Evolutionary conservation across 2,797 vertebrate species (phyloP).

Genomic region (Syncerus caffer): DNA sequence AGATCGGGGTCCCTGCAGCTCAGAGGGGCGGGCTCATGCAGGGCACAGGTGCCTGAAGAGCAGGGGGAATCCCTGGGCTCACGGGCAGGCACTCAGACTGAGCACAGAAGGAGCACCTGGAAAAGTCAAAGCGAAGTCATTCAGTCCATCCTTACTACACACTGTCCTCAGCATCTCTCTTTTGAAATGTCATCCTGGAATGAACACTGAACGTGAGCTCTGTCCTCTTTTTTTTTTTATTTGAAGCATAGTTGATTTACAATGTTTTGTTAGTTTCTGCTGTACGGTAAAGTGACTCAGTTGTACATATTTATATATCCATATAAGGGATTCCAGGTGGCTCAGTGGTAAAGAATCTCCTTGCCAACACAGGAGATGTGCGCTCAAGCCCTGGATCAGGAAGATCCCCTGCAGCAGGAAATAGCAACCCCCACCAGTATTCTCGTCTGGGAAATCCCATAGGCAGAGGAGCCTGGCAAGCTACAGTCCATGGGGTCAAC

Average conservation of each 20-base stretch:
- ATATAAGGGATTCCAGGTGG: background rate
- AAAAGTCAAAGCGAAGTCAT: background rate
- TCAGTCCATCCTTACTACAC: background rate
- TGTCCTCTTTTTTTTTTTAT: background rate
- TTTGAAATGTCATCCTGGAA: background rate
- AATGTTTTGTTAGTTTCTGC: background rate
- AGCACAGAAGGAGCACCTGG: no score
- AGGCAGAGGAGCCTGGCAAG: background rate
- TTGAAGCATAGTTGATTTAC: background rate
- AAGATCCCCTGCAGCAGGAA: background rate
- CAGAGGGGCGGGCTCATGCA: background rate
- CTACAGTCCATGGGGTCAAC: background rate
- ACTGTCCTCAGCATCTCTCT: accelerated
- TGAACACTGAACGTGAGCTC: background rate
- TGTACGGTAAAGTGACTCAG: background rate
- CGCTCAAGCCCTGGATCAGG: background rate
- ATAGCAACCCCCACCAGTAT: background rate
- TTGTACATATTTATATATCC: background rate
- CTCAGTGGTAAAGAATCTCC: background rate
- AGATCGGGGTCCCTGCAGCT: background rate
- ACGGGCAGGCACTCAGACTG: accelerated
- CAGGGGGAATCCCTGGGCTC: background rate
- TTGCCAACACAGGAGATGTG: background rate
- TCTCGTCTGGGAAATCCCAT: background rate
- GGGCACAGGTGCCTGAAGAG: accelerated